Base-by-base conservation (phyloP, 2,888 invertebrate species). In the Xanthorhoe spadicearia region DNA sequence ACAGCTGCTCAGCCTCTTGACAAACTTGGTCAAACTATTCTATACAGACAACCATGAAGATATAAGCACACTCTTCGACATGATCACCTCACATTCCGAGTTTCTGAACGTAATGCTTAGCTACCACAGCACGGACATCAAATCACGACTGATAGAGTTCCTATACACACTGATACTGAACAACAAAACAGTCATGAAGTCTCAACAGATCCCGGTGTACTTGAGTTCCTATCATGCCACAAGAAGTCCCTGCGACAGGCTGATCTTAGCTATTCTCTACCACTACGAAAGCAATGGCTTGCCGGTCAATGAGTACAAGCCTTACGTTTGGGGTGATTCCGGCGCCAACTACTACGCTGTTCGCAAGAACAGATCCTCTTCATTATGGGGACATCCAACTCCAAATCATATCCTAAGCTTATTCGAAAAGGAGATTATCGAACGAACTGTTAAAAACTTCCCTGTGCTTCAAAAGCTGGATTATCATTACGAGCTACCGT, bases 261-360 rank as follows among this genome's bases (percentile, higher is more conserved):
- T 95, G 28, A 94, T 97, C 55, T 87, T 96, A 66, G 90, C 94
- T 57, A 92, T 97, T 70, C 83, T 97, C 62, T 94, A 95, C 73
- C 90, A 94, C 69, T 96, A 96, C 87, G 96, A 97, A 88, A 89
- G 88, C 67, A 94, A 95, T 79, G 95, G 95, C 59, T 90, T 95
- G 66, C 94, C 94, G 18, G 91, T 96, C 10, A 91, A 94, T 57
- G 93, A 95, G 76, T 96, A 94, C 83, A 95, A 96, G 70, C 98
- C 98, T 0, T 97, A 96, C 77, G 89, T 98, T 0, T 98, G 97
- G 96, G 97, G 98, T 0, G 95, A 95, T 81, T 95, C 96, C 2
- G 98, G 97, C 0, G 95, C 96, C 0, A 95, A 95, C 58, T 95
- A 97, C 82, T 97, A 97, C 81, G 95, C 96, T 1, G 94, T 97